Base-by-base conservation (phyloP, 2,888 invertebrate genomes). In the Lacanobia oleracea region DNA sequence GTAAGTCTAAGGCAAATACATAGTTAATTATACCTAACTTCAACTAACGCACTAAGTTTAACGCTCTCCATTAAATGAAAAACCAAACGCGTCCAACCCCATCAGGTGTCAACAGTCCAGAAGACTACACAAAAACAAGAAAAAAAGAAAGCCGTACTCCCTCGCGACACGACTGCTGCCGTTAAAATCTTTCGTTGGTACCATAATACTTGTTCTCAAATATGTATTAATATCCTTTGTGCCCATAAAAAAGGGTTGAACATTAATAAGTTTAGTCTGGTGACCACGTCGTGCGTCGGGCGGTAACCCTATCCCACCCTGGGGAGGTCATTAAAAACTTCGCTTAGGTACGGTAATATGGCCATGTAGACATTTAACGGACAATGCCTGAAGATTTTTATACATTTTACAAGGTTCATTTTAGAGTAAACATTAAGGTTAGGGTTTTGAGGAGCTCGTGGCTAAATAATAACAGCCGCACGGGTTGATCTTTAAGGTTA, bases 241-340 rank as follows among this genome's bases (percentile, higher is more conserved):
- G 82, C 75, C 79, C 86, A 86, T 88, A 87, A 88, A 87, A 86
- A 88, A 87, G 86, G 88, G 88, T 88, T 86, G 84, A 82, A 87
- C 87, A 86, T 88, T 90, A 90, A 90, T 86, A 89, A 90, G 88
- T 88, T 90, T 88, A 85, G 88, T 90, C 88, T 87, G 83, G 79
- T 83, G 83, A 82, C 86, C 86, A 82, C 84, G 81, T 68, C 60
- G 81, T 82, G 81, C 84, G 81, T 69, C 63, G 81, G 79, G 81
- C 77, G 82, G 82, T 74, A 57, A 80, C 81, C 68, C 75, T 74
- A 77, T 76, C 72, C 83, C 77, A 70, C 89, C 86, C 89, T 66
- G 62, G 89, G 89, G 90, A 89, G 81, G 85, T 87, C 88, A 88
- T 90, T 90, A 89, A 87, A 88, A 90, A 89, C 87, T 89, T 89